A percentile compares a stretch with the other conserved stretches of the same genome.
phyloP scores from a whole-genome alignment of 2,888 invertebrate genomes.

The Dryobota labecula region DNA sequence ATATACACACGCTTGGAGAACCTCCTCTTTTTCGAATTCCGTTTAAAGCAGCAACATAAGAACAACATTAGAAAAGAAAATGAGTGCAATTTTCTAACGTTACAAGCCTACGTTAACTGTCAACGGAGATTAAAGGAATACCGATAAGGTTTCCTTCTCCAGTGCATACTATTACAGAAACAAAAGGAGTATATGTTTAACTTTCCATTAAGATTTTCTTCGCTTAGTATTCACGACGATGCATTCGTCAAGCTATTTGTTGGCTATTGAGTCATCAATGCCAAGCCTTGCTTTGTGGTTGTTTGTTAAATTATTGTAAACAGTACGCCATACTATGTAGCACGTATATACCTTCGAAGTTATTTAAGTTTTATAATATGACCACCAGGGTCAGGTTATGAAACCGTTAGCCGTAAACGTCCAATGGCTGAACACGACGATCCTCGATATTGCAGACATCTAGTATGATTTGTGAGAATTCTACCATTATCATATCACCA shows the following conservation, averaged over 20 bases:
- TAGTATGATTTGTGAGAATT: slow-evolving; percentile 26
- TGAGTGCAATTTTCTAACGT: slow-evolving; percentile 19
- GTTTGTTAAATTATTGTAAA: slow-evolving; percentile 41
- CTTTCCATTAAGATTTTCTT: slow-evolving; percentile 40
- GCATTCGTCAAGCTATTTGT: slow-evolving; percentile 39
- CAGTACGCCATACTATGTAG: slow-evolving; percentile 34
- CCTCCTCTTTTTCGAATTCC: slow-evolving; percentile 26
- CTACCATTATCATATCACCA: background rate
- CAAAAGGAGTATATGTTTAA: slow-evolving; percentile 43
- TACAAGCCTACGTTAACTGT: slow-evolving; percentile 29
- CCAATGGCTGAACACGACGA: slow-evolving; percentile 35
- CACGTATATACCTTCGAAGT: slow-evolving; percentile 18
- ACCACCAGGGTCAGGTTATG: slow-evolving; percentile 32
- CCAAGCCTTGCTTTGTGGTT: slow-evolving; percentile 29
- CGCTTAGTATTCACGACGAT: slow-evolving; percentile 42
- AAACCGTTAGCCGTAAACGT: slow-evolving; percentile 20
- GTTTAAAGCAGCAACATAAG: slow-evolving; percentile 23
- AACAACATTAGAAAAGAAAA: slow-evolving; percentile 19
- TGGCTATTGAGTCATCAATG: slow-evolving; percentile 52
- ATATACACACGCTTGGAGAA: slow-evolving; percentile 28
- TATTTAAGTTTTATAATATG: slow-evolving; percentile 40
- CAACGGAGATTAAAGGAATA: slow-evolving; percentile 66
- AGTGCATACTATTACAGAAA: slow-evolving; percentile 43
- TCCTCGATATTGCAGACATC: slow-evolving; percentile 2
- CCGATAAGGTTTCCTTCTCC: slow-evolving; percentile 75